phyloP scores from a whole-genome alignment of 2,113 vertebrate species.

The Salvelinus sp. region DNA sequence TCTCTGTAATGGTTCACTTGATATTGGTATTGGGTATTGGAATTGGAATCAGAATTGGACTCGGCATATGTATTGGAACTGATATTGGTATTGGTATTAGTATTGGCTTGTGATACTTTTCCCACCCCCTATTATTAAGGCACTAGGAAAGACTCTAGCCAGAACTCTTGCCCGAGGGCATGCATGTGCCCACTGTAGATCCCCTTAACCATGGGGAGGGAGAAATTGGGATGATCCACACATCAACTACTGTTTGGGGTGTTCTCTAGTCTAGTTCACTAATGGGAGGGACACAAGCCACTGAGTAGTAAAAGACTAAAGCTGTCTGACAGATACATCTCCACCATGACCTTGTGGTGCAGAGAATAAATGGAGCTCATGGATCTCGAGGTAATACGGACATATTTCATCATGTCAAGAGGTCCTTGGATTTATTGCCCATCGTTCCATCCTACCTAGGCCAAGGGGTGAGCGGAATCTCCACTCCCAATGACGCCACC shows the following conservation, averaged over 20 bases:
- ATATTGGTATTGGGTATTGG: background rate
- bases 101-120: background rate
- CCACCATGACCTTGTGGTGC: slow-evolving; percentile 40
- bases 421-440: slow-evolving; percentile 41
- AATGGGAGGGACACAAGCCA: slow-evolving; percentile 21
- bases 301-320: slow-evolving; percentile 22
- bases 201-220: background rate
- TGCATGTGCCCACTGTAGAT: no score
- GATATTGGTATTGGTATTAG: background rate
- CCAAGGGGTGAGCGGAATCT: slow-evolving; percentile 19
- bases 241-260: background rate
- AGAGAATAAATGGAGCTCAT: slow-evolving; percentile 47
- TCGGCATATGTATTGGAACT: background rate
- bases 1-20: background rate
- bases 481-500: slow-evolving; percentile 20
- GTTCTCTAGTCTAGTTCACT: slow-evolving; percentile 11
- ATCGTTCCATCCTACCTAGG: slow-evolving; percentile 15
- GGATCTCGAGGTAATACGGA: slow-evolving; percentile 32
- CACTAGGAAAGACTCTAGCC: no score
- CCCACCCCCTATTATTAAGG: no score
- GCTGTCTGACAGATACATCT: slow-evolving; percentile 43
- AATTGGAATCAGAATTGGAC: no score
- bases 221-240: background rate
- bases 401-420: slow-evolving; percentile 51
- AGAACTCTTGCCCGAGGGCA: no score